Conservation (phyloP, 1,140 invertebrate species). For the Odontomachus brunneus region DNA sequence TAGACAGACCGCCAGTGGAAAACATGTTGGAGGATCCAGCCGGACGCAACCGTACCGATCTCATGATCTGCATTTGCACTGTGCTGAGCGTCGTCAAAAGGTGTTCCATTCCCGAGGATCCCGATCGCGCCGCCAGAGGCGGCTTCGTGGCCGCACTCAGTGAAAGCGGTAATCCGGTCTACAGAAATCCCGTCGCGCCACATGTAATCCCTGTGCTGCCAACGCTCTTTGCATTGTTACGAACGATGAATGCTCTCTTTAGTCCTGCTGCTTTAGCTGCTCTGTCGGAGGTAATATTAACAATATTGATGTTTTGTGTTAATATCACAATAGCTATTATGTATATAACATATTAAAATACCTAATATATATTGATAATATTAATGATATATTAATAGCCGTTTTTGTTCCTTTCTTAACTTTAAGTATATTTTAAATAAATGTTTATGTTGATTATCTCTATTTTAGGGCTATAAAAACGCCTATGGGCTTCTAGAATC, state of each 20-base stretch:
- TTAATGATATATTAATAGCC: not conserved
- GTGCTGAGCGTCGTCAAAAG: slow-evolving; percentile 94
- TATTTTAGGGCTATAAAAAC: slow-evolving; percentile 87
- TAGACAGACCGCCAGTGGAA: slow-evolving; percentile 90
- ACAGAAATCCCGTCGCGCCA: slow-evolving; percentile 93
- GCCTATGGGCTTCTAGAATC: slow-evolving; percentile 90
- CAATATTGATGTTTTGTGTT: slow-evolving; percentile 1
- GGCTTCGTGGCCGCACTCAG: slow-evolving; percentile 92
- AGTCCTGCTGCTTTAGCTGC: slow-evolving; percentile 88
- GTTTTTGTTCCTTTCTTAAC: not conserved
- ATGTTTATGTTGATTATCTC: not conserved
- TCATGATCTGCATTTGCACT: slow-evolving; percentile 90
- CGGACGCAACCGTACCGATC: slow-evolving; percentile 87
- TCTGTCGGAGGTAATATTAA: slow-evolving; percentile 86
- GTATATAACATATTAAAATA: not conserved
- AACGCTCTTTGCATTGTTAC: slow-evolving; percentile 90
- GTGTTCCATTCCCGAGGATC: slow-evolving; percentile 93
- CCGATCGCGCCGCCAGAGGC: slow-evolving; percentile 91
- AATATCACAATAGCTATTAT: not conserved
- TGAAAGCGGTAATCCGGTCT: slow-evolving; percentile 91
- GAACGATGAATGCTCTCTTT: slow-evolving; percentile 93
- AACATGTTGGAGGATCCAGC: slow-evolving; percentile 87
- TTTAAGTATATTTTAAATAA: slow-evolving; percentile 23
- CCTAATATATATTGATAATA: slow-evolving; percentile 6
- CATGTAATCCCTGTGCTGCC: slow-evolving; percentile 93